These are phyloP conservation scores for Cervus canadensis DNA, from an alignment of 2,113 vertebrate species.

Conservation along the genomic window DNA sequence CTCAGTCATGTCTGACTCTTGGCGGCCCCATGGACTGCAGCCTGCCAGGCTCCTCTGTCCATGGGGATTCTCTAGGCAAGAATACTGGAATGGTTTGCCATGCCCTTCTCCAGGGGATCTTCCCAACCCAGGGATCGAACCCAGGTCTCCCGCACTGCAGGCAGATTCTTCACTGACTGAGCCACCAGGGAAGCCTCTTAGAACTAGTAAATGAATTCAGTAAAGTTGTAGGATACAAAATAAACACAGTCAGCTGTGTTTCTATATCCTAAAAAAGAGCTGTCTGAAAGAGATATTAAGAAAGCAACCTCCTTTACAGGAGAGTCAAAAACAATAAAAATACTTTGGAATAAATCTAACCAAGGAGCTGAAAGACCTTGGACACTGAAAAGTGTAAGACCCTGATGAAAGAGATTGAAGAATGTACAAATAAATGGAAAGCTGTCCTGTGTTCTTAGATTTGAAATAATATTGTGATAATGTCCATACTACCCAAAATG, in stretches of 20 bases:
- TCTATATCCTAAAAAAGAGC: neutral
- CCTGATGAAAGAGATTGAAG: neutral
- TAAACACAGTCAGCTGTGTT: neutral
- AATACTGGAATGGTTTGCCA: neutral
- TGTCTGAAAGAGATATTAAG: neutral
- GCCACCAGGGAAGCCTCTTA: neutral
- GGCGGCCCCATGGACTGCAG: neutral
- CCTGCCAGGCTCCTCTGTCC: neutral
- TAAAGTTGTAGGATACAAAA: neutral
- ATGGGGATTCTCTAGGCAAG: neutral
- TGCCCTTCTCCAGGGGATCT: neutral
- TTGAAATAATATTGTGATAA: neutral
- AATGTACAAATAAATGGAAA: neutral
- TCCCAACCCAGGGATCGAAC: neutral
- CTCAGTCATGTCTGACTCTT: neutral
- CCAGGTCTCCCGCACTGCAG: neutral
- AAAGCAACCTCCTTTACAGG: neutral
- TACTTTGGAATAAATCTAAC: neutral
- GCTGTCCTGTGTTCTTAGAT: neutral
- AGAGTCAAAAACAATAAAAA: neutral
- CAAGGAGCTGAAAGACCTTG: neutral
- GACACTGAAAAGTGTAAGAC: neutral
- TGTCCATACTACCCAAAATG: neutral
- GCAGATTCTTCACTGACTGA: neutral
- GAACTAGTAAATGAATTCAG: neutral